Percentiles rank a stretch among this genome's conserved stretches.
Evolutionary conservation across 1,140 invertebrate genomes (phyloP).

Genomic region (Hylyphantes graminicola): DNA sequence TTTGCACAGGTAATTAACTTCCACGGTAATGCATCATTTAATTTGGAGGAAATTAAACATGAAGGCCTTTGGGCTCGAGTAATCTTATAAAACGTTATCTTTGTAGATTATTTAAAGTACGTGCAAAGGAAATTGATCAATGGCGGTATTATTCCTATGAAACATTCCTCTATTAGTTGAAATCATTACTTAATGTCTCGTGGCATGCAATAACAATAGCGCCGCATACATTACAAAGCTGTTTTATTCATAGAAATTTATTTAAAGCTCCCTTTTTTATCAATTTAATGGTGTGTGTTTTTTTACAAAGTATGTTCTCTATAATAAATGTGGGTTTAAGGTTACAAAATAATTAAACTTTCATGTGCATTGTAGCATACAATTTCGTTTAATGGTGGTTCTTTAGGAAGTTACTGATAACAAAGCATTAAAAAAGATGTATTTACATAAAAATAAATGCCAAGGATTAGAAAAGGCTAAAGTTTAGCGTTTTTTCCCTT

Average conservation of each 20-base stretch:
- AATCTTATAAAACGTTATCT: constrained; percentile 55
- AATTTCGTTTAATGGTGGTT: too few relatives aligned
- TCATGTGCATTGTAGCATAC: too few relatives aligned
- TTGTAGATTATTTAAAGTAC: constrained; percentile 48
- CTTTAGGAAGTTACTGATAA: too few relatives aligned
- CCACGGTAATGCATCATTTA: constrained; percentile 55
- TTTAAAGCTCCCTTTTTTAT: not conserved
- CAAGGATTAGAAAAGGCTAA: too few relatives aligned
- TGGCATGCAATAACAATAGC: constrained; percentile 29
- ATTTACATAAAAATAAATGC: too few relatives aligned
- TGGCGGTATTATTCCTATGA: constrained; percentile 20
- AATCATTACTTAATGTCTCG: constrained; percentile 38
- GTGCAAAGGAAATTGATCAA: constrained; percentile 42
- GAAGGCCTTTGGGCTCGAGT: constrained; percentile 36
- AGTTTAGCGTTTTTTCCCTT: too few relatives aligned
- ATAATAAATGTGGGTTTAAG: too few relatives aligned
- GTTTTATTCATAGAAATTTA: constrained; percentile 4
- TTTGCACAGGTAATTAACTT: constrained; percentile 60
- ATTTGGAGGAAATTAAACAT: constrained; percentile 59
- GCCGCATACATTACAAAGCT: constrained; percentile 8
- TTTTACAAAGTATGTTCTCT: too few relatives aligned
- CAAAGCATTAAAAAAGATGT: too few relatives aligned
- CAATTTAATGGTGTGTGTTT: too few relatives aligned
- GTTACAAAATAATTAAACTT: too few relatives aligned
- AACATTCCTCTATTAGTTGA: constrained; percentile 31